phyloP scores from a whole-genome alignment of 2,797 vertebrate species.

The Eulemur coronatus region DNA sequence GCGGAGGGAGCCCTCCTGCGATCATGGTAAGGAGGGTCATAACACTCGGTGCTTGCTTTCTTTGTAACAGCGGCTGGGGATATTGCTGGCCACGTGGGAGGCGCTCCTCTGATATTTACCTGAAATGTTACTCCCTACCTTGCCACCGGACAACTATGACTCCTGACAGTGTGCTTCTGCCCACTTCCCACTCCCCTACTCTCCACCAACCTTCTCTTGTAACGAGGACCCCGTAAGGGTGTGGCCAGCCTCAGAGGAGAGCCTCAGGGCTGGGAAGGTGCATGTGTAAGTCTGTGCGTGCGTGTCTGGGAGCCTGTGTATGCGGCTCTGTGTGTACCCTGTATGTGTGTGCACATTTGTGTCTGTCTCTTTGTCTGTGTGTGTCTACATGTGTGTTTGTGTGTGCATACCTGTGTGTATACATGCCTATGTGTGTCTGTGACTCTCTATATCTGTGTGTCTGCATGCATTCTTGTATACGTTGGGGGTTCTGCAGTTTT shows the following conservation, averaged over 20 bases:
- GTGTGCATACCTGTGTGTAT: background rate
- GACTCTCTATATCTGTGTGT: background rate
- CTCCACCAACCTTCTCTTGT: background rate
- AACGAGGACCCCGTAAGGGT: background rate
- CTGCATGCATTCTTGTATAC: background rate
- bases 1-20: background rate
- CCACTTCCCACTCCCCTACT: background rate
- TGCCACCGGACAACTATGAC: background rate
- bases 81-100: background rate
- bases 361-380: background rate
- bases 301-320: background rate
- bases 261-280: background rate
- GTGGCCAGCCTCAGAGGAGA: background rate
- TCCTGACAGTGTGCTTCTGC: background rate
- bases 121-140: background rate
- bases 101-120: background rate
- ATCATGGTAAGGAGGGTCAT: background rate
- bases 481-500: background rate
- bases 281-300: background rate
- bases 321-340: background rate
- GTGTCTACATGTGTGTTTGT: background rate
- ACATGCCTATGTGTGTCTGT: background rate
- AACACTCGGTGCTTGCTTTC: background rate
- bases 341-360: background rate
- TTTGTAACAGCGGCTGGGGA: background rate